Percentiles rank a stretch among this genome's conserved stretches.
phyloP scores from a whole-genome alignment of 2,113 vertebrate genomes.

The Mastomys natalensis region DNA sequence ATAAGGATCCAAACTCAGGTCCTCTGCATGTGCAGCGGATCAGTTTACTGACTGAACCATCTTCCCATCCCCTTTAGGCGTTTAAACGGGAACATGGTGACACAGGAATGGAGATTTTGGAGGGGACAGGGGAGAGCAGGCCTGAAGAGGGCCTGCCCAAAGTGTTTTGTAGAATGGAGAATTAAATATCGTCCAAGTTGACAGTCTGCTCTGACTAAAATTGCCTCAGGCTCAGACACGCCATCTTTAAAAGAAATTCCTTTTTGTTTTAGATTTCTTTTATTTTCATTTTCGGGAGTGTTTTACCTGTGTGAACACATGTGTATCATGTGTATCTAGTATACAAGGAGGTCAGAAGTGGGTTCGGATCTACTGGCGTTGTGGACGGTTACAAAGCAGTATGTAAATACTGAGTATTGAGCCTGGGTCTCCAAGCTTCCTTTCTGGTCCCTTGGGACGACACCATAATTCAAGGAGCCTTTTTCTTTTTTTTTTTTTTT shows the following conservation, averaged over 20 bases:
- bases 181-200: neutral
- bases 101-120: neutral
- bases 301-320: neutral
- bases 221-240: neutral
- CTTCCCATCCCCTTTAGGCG: fast-evolving
- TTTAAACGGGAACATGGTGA: no score
- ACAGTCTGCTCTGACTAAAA: neutral
- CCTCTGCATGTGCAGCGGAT: neutral
- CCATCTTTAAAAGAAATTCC: neutral
- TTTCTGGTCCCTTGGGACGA: neutral
- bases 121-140: neutral
- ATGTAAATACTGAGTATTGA: neutral
- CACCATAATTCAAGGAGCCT: neutral
- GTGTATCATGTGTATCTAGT: neutral
- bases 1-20: neutral
- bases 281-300: neutral
- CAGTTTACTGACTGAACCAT: neutral
- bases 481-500: neutral
- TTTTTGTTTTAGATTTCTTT: neutral
- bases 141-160: neutral
- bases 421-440: neutral
- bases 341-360: neutral
- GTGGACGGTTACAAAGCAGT: neutral
- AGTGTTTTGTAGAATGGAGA: neutral
- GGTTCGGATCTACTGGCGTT: neutral